phyloP scores from a whole-genome alignment of 2,888 invertebrate genomes.

The Pristionchus maxplancki region DNA sequence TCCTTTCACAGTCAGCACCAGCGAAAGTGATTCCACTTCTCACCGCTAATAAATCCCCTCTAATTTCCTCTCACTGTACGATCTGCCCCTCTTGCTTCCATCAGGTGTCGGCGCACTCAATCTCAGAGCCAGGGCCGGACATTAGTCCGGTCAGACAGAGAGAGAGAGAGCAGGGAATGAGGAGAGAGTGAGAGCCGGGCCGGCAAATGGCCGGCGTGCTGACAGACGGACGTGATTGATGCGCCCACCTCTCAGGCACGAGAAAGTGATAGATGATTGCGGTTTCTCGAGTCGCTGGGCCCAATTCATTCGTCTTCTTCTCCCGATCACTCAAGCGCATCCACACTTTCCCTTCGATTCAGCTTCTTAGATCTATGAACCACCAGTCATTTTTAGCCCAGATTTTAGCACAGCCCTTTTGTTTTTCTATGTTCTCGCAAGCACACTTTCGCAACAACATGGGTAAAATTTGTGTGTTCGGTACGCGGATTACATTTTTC shows the following conservation, averaged over 20 bases:
- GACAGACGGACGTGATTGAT: constrained; percentile 13
- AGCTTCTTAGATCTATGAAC: too few relatives aligned
- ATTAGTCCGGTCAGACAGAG: background rate
- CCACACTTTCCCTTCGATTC: too few relatives aligned
- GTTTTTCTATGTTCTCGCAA: background rate
- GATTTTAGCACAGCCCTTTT: background rate
- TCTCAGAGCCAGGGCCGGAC: background rate
- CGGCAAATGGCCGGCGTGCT: background rate
- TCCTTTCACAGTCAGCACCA: too few relatives aligned
- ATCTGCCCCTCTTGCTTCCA: background rate
- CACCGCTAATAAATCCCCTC: too few relatives aligned
- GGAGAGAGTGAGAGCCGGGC: background rate
- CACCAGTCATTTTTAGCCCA: background rate
- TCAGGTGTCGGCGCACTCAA: background rate
- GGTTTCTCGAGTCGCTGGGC: background rate
- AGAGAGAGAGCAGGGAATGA: background rate
- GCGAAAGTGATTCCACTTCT: too few relatives aligned
- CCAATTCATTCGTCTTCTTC: constrained; percentile 1
- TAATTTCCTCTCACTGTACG: background rate
- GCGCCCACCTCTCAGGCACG: background rate
- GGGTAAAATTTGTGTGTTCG: background rate
- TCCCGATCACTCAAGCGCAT: background rate
- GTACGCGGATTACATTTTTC: background rate
- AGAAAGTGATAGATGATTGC: constrained; percentile 31
- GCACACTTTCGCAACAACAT: background rate